Conservation (phyloP, 2,888 invertebrate genomes). For the Aleiodes leptofemur region DNA sequence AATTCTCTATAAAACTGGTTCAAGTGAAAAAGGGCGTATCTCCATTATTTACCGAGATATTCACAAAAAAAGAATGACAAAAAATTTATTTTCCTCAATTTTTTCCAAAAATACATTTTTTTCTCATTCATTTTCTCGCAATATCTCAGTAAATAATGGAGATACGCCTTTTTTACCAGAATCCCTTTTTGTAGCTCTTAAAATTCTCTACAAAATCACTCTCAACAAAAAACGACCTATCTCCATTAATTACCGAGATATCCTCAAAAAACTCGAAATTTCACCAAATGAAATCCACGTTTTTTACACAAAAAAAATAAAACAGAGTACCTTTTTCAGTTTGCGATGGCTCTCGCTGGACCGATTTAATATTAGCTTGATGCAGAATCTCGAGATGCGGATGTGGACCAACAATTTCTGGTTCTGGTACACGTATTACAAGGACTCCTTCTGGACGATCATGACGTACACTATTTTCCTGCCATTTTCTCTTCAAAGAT, state of each 20-base stretch:
- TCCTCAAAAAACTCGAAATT: no score
- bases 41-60: no score
- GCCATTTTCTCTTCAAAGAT: slow-evolving; percentile 67
- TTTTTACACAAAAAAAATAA: not conserved
- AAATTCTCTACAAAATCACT: no score
- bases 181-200: not conserved
- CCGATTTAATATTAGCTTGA: slow-evolving; percentile 67
- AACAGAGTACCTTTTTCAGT: slow-evolving; percentile 68
- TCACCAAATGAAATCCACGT: not conserved
- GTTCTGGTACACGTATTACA: slow-evolving; percentile 71
- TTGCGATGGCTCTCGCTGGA: slow-evolving; percentile 70
- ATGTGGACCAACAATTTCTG: slow-evolving; percentile 68
- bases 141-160: not conserved
- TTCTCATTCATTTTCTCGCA: not conserved
- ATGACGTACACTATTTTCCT: slow-evolving; percentile 51
- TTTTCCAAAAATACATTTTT: not conserved
- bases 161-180: no score
- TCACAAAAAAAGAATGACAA: not conserved
- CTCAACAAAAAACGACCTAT: no score
- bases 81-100: not conserved
- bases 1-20: no score
- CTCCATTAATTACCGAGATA: no score
- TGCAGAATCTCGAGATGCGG: slow-evolving; percentile 69
- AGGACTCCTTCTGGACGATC: slow-evolving; percentile 64
- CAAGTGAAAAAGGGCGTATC: no score